Conservation (phyloP, 2,888 invertebrate genomes). For the Cantharis flavilabris region DNA sequence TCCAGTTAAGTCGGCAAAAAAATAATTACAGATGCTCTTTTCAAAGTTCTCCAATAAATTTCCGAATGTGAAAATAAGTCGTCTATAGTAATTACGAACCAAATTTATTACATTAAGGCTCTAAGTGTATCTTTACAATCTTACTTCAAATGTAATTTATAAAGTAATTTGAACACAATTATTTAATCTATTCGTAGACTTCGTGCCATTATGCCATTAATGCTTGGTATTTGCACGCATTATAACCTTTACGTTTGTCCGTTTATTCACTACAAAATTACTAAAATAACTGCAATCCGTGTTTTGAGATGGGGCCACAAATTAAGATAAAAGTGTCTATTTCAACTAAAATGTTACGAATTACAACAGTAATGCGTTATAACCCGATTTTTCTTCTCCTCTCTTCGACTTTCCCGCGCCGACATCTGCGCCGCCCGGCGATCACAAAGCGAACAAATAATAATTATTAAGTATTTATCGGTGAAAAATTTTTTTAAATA, state of each 20-base stretch:
- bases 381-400: background rate
- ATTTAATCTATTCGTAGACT: constrained; percentile 19
- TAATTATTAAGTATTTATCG: background rate
- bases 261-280: constrained; percentile 23
- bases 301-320: background rate
- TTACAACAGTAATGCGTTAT: background rate
- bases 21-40: background rate
- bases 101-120: background rate
- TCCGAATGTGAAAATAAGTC: background rate
- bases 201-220: constrained; percentile 5
- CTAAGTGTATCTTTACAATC: background rate
- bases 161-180: constrained; percentile 7
- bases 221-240: constrained; percentile 19
- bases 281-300: constrained; percentile 29
- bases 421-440: background rate
- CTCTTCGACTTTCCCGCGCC: background rate
- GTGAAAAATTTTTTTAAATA: background rate
- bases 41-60: background rate
- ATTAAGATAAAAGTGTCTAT: background rate
- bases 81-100: background rate
- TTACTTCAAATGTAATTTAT: background rate
- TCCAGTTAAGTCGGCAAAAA: background rate
- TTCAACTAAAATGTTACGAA: background rate
- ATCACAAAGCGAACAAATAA: background rate
- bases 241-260: constrained; percentile 22